Conservation (phyloP, 1,140 invertebrate species). For the Apis cerana region DNA sequence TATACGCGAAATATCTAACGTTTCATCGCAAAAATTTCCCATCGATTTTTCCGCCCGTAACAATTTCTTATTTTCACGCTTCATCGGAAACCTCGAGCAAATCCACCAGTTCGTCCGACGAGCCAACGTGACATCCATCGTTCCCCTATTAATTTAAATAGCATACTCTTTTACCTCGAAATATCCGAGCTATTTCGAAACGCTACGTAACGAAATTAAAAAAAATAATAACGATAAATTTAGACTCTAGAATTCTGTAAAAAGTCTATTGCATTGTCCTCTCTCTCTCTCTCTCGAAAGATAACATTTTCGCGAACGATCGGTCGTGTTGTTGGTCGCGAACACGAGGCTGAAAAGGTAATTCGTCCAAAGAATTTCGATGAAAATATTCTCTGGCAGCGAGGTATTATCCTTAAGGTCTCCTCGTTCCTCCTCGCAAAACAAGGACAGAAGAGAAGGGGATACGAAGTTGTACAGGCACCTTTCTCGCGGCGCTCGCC, state of each 20-base stretch:
- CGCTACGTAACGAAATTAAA: too few relatives aligned
- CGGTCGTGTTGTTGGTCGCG: too few relatives aligned
- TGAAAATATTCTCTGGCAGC: conserved; percentile 49
- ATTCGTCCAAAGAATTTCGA: conserved; percentile 50
- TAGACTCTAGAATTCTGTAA: too few relatives aligned
- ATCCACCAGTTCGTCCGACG: not conserved
- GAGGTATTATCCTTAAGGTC: conserved; percentile 48
- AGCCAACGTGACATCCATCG: not conserved
- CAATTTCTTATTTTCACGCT: conserved; percentile 11
- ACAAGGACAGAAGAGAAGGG: conserved; percentile 66
- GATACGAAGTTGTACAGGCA: conserved; percentile 69
- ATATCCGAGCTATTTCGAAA: too few relatives aligned
- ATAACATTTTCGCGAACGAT: not conserved
- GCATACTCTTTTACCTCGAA: too few relatives aligned
- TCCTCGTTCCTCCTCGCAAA: conserved; percentile 61
- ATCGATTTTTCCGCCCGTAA: not conserved
- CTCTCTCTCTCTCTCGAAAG: not conserved
- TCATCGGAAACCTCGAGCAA: not conserved
- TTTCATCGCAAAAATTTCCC: not conserved
- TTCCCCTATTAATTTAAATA: too few relatives aligned
- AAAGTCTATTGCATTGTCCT: not conserved
- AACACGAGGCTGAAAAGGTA: not conserved
- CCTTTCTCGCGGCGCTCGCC: conserved; percentile 74
- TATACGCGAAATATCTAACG: not conserved
- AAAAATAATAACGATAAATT: too few relatives aligned